Evolutionary conservation across 1,140 invertebrate genomes (phyloP), one percentile per base, ranked within the genome.

Genomic region (Lysiphlebus fabarum): DNA sequence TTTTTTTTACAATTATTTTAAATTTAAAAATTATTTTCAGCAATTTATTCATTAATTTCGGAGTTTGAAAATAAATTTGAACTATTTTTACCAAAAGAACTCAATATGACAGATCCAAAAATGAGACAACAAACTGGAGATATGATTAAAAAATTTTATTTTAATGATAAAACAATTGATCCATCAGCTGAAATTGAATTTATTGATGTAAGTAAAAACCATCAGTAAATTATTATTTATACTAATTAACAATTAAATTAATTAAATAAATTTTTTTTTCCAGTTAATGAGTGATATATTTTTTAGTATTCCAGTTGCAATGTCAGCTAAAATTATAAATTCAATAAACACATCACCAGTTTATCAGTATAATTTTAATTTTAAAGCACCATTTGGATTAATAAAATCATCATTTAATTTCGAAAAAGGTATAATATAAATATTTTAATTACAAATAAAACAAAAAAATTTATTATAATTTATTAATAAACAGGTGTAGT

Each of bases 71-170:
- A 77, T 1, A 74, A 83, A 9, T 86, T 87, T 40, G 80, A 84
- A 0, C 66, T 74, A 5, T 81, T 87, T 17, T 68, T 84, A 38
- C 86, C 87, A 0, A 72, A 84, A 61, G 82, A 87, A 67, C 78
- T 88, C 36, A 84, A 84, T 14, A 73, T 81, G 7, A 76, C 78
- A 1, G 75, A 83, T 58, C 62, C 76, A 14, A 56, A 42, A 0
- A 54, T 59, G 14, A 72, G 73, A 6, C 68, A 74, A 41, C 54
- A 70, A 40, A 77, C 85, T 5, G 84, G 82, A 0, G 67, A 80
- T 9, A 64, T 72, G 37, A 74, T 89, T 3, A 81, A 76, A 57
- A 69, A 82, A 36, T 86, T 83, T 60, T 90, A 89, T 71, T 83
- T 88, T 38, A 68, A 76, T 36, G 75, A 75, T 50, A 72, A 81